These are phyloP conservation scores for Bubo scandiacus DNA, from an alignment of 2,113 vertebrate species.

Conservation along the genomic window DNA sequence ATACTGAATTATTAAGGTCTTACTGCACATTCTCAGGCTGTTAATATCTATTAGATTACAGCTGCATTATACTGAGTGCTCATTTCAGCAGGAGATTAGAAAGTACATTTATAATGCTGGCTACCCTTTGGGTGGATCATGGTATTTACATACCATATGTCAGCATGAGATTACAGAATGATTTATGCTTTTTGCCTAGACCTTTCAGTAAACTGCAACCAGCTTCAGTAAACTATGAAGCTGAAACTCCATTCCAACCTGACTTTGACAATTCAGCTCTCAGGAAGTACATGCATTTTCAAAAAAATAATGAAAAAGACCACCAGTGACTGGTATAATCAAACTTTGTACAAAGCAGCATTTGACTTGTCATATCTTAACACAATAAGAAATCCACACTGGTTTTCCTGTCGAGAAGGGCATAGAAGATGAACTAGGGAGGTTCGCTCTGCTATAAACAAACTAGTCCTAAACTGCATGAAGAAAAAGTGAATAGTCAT, in stretches of 20 bases:
- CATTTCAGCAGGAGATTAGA: constrained; percentile 60
- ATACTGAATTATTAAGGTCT: constrained; percentile 58
- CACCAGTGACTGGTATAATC: background rate
- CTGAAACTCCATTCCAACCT: background rate
- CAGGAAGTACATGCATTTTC: background rate
- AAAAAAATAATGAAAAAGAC: background rate
- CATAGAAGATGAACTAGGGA: background rate
- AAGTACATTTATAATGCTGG: constrained; percentile 27
- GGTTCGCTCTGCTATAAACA: background rate
- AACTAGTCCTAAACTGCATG: background rate
- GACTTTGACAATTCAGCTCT: constrained; percentile 54
- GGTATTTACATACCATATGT: constrained; percentile 56
- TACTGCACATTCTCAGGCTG: constrained; percentile 27
- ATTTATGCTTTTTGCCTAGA: constrained; percentile 59
- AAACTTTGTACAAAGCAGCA: constrained; percentile 35
- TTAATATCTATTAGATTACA: constrained; percentile 59
- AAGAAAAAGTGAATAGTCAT: background rate
- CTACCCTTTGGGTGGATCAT: constrained; percentile 30
- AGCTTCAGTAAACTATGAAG: background rate
- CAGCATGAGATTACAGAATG: constrained; percentile 50
- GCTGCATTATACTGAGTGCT: constrained; percentile 41
- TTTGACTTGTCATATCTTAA: constrained; percentile 26
- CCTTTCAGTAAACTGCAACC: constrained; percentile 29
- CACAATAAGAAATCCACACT: background rate
- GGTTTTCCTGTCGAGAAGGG: rapidly evolving